These are phyloP conservation scores for Oasisia sp. DNA, from an alignment of 2,888 invertebrate species.

Conservation along the genomic window DNA sequence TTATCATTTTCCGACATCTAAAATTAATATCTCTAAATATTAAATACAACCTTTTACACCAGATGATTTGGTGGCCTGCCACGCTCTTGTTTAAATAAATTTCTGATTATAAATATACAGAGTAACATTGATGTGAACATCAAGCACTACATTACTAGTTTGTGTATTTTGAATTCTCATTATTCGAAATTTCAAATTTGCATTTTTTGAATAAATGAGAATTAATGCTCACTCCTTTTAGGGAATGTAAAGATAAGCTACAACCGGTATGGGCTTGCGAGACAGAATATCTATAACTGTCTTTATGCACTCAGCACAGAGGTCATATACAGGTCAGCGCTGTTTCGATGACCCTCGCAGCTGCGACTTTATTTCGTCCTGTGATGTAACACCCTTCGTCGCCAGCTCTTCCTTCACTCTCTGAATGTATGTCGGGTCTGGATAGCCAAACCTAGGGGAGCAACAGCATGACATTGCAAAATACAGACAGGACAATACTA, in stretches of 20 bases:
- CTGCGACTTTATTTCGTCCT: constrained; percentile 30
- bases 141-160: too few relatives aligned
- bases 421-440: constrained; percentile 51
- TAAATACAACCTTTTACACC: too few relatives aligned
- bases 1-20: background rate
- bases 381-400: constrained; percentile 49
- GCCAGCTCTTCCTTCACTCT: constrained; percentile 53
- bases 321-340: background rate
- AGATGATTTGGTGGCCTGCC: too few relatives aligned
- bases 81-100: too few relatives aligned
- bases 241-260: background rate
- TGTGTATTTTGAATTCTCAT: too few relatives aligned
- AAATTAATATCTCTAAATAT: background rate
- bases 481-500: background rate
- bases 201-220: background rate
- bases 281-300: background rate
- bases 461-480: background rate
- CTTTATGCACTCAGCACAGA: background rate
- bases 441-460: constrained; percentile 54
- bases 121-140: too few relatives aligned
- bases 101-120: too few relatives aligned
- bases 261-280: background rate
- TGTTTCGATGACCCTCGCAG: background rate
- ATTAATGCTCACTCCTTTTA: background rate
- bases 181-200: too few relatives aligned